Evolutionary conservation across 2,888 invertebrate species (phyloP).

Genomic region (Drosophila limbata): DNA sequence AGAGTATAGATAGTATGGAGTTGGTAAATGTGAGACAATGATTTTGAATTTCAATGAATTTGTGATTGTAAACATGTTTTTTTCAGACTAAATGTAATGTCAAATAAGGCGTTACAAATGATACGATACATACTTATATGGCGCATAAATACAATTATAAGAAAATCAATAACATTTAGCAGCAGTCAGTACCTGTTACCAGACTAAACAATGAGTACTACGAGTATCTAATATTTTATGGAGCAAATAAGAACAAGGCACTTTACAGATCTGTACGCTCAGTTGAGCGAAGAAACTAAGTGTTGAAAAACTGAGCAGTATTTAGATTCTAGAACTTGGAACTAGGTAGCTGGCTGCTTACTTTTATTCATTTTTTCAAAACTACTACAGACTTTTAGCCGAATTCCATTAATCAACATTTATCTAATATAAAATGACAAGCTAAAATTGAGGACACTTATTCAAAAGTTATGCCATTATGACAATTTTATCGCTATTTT

Average conservation of each 20-base stretch:
- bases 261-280: slow-evolving; percentile 9
- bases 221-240: neutral
- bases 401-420: slow-evolving; percentile 18
- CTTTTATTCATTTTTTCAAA: neutral
- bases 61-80: slow-evolving; percentile 4
- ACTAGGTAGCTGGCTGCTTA: slow-evolving; percentile 25
- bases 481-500: too few relatives aligned
- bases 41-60: slow-evolving; percentile 13
- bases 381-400: neutral
- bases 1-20: slow-evolving; percentile 52
- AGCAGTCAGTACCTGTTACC: slow-evolving; percentile 16
- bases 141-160: slow-evolving; percentile 20
- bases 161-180: neutral
- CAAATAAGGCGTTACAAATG: slow-evolving; percentile 26
- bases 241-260: slow-evolving; percentile 33
- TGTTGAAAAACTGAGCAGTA: slow-evolving; percentile 1
- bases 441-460: neutral
- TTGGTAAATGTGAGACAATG: slow-evolving; percentile 45
- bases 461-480: neutral
- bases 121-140: slow-evolving; percentile 9
- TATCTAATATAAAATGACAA: too few relatives aligned
- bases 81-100: slow-evolving; percentile 14
- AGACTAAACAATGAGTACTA: neutral
- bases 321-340: neutral
- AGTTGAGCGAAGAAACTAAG: neutral